Base-by-base conservation (phyloP, 2,113 vertebrate species). In the Rhodinocichla rosea region DNA sequence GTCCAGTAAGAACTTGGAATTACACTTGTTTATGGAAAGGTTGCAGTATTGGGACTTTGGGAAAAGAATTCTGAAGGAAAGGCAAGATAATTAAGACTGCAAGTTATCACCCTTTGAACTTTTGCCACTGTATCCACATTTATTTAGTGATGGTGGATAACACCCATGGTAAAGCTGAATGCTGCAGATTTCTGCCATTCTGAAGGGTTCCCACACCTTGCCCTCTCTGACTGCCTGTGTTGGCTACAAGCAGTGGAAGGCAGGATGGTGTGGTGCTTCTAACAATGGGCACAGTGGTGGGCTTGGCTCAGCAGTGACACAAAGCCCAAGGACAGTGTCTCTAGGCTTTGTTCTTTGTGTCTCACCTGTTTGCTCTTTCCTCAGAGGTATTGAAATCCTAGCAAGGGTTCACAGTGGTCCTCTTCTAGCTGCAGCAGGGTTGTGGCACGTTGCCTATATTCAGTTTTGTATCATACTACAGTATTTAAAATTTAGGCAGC, bases 211-310 rank as follows among this genome's bases (percentile, higher is more conserved):
- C 14, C 30, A 42, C 5, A 8, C n/a, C 39, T 80, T 45, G 8
- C 23, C 7, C 18, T 30, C 7, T 26, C 1, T 39, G 30, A 4
- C 27, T 70, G 5, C 2, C 1, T 21, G 42, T 42, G 12, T 6
- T 83, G 83, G 22, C n/a, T 65, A 6, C 52, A 27, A 33, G 7
- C 5, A 28, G 47, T 57, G 18, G 18, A 35, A 32, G 32, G 47
- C 42, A 76, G 13, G 17, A 11, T 42, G 23, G 7, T 40, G 8
- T 70, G 44, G 28, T 71, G 32, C 2, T 1, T 18, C 0, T n/a
- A 44, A 17, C 20, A 12, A 2, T 3, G 6, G 23, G 7, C 0
- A 2, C 53, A 28, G 35, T 30, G 53, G 11, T 40, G 64, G 28
- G 14, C 73, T 69, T 65, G 59, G 53, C 49, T 37, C 5, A 74